A percentile compares a stretch with the other conserved stretches of the same genome.
Evolutionary conservation across 2,797 vertebrate genomes (phyloP).

Genomic region (Enteromius thamalakanensis): DNA sequence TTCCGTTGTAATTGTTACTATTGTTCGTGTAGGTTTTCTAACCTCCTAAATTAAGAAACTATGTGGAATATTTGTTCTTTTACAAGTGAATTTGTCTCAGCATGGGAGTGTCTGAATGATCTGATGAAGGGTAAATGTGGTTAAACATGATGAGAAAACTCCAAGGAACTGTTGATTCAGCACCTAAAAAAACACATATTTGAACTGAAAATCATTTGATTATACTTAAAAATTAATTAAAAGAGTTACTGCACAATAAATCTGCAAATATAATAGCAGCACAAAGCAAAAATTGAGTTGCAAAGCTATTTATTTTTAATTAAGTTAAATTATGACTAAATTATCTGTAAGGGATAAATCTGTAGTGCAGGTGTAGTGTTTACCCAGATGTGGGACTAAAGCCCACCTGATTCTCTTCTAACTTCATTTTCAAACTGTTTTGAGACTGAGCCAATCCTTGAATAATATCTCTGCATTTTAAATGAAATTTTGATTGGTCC

Average conservation of each 20-base stretch:
- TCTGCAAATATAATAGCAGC: neutral
- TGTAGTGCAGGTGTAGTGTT: neutral
- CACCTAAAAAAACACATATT: neutral
- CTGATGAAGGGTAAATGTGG: neutral
- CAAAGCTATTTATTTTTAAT: neutral
- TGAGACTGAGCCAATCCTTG: constrained; percentile 13
- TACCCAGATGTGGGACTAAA: neutral
- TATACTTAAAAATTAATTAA: neutral
- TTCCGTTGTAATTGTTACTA: neutral
- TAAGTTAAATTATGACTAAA: neutral
- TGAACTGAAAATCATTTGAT: neutral
- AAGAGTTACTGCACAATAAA: neutral
- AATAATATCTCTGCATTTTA: constrained; percentile 33
- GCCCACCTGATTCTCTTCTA: neutral
- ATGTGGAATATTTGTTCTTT: neutral
- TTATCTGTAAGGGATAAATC: neutral
- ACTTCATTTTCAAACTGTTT: neutral
- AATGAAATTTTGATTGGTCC: constrained; percentile 25
- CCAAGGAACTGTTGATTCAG: neutral
- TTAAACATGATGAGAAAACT: neutral
- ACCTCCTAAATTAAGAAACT: neutral
- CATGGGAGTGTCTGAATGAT: neutral
- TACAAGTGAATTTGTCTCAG: neutral
- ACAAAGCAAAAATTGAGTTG: neutral
- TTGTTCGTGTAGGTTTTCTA: neutral